A percentile compares a stretch with the other conserved stretches of the same genome.
Evolutionary conservation across 2,888 invertebrate species (phyloP).

Genomic region (Tyria jacobaeae): DNA sequence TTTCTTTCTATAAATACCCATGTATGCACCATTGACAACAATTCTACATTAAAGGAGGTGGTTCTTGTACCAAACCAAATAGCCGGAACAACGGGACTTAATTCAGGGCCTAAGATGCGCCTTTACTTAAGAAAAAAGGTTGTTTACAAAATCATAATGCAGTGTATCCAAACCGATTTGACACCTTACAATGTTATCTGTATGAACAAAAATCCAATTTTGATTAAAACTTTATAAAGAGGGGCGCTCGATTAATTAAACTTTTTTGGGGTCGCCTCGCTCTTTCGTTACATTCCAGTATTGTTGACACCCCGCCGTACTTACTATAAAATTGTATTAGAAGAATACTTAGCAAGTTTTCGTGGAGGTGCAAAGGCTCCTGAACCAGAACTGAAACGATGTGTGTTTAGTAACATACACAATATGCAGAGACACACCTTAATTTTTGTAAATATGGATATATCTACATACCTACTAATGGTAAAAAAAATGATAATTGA

Average conservation of each 20-base stretch:
- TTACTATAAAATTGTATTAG: slow-evolving; percentile 36
- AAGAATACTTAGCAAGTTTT: slow-evolving; percentile 23
- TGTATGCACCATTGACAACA: no score
- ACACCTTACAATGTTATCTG: slow-evolving; percentile 47
- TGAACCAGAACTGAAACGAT: not conserved
- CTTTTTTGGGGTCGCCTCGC: slow-evolving; percentile 55
- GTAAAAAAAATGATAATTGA: no score
- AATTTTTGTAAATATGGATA: no score
- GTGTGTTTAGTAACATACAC: no score
- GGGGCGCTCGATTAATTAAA: slow-evolving; percentile 67
- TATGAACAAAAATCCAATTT: slow-evolving; percentile 60
- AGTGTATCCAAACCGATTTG: slow-evolving; percentile 36
- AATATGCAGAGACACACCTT: no score
- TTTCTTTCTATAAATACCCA: no score
- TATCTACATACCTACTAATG: no score
- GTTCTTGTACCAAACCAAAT: no score
- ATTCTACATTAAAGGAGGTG: no score
- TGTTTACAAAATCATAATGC: slow-evolving; percentile 27
- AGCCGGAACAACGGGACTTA: no score
- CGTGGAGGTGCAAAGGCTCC: not conserved
- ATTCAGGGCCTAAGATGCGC: not conserved
- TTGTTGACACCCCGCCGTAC: slow-evolving; percentile 36
- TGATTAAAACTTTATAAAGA: slow-evolving; percentile 68
- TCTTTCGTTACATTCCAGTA: slow-evolving; percentile 35
- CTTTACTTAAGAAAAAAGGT: slow-evolving; percentile 27